phyloP scores from a whole-genome alignment of 1,140 invertebrate genomes.

The Lucilia cuprina region DNA sequence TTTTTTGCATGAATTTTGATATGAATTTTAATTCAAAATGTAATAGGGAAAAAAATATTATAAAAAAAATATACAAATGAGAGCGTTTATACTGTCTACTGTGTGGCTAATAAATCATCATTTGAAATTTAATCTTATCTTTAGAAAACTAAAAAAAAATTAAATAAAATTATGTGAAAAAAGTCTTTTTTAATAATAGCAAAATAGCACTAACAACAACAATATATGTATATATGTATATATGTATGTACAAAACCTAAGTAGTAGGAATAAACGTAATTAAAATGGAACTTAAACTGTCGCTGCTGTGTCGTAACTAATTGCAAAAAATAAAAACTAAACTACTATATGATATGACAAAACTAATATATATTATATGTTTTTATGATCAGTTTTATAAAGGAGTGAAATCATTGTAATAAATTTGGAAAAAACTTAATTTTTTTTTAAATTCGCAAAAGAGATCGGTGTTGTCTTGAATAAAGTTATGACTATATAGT shows the following conservation, averaged over 20 bases:
- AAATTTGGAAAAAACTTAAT: no score
- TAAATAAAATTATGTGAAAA: not conserved
- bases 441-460: no score
- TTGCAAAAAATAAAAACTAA: not conserved
- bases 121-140: constrained; percentile 15
- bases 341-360: not conserved
- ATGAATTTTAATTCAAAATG: not conserved
- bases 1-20: not conserved
- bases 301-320: not conserved
- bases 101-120: constrained; percentile 17
- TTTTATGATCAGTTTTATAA: not conserved
- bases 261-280: not conserved
- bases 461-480: no score
- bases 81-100: not conserved
- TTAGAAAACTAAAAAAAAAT: not conserved
- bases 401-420: not conserved
- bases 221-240: no score
- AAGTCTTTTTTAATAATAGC: not conserved
- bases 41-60: not conserved
- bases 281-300: constrained; percentile 18
- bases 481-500: no score
- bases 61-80: not conserved
- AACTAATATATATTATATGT: not conserved
- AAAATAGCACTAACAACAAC: not conserved
- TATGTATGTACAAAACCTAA: not conserved